Base-by-base conservation (phyloP, 2,113 vertebrate species). In the Labeo catla region DNA sequence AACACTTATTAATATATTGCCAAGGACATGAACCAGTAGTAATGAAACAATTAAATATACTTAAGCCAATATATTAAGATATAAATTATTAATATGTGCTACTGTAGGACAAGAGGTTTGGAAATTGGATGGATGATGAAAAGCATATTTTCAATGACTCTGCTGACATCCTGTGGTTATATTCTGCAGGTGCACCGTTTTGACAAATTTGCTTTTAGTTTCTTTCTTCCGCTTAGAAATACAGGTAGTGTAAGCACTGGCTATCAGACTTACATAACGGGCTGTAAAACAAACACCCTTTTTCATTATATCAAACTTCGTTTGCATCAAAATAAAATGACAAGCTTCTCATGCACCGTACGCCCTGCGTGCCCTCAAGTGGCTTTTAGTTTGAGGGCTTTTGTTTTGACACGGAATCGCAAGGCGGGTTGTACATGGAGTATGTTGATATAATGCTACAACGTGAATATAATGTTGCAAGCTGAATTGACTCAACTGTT, bases 401-500 rank as follows among this genome's bases (percentile, higher is more conserved):
- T 59, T 59, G 9, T 81, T 28, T 63, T 57, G 11, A 83, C 65
- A 45, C 49, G 81, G 63, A 83, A 59, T 21, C 63, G 16, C 23
- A 50, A 39, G 9, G 4, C 77, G 74, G 21, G 6, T 49, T 57
- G 7, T 28, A 12, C 39, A 65, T 4, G 50, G 15, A 52, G 81
- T 11, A 36, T 72, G 54, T 16, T 4, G 6, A 50, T 8, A 82
- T 1, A 2, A 94, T 94, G 94, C 54, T 89, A n/a, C 89, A 87
- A 54, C 43, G 86, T 43, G 79, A 91, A 36, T 12, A 81, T 0
- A 2, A 94, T 94, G 94, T 52, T 90, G 23, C 90, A 87, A 63
- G 34, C 89, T 36, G 82, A 91, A 10, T 4, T 83, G 0, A 54
- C 59, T 54, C 50, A 84, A 84, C 66, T 84, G 54, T 73, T 84